Percentiles rank a stretch among this genome's conserved stretches.
These are phyloP conservation scores for Melanchra persicariae DNA, from an alignment of 2,888 invertebrate genomes.

Conservation along the genomic window DNA sequence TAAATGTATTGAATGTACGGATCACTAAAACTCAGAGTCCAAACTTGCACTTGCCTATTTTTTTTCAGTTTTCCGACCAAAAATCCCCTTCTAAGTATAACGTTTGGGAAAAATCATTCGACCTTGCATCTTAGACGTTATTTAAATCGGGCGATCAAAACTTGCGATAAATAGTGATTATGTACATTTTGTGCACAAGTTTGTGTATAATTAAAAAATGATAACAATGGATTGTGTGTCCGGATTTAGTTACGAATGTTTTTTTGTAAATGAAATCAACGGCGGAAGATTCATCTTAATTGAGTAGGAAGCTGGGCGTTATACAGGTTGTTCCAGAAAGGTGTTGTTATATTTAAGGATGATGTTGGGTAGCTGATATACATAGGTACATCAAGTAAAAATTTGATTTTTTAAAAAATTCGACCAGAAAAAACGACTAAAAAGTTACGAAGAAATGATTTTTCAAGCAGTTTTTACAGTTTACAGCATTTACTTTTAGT, in stretches of 20 bases:
- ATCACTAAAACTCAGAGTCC: not conserved
- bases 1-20: slow-evolving; percentile 18
- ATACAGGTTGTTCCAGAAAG: too few species aligned
- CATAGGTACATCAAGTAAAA: too few species aligned
- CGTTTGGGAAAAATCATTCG: slow-evolving; percentile 53
- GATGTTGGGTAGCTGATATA: too few species aligned
- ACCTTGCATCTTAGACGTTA: slow-evolving; percentile 46
- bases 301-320: slow-evolving; percentile 22
- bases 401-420: too few species aligned
- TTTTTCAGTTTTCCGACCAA: slow-evolving; percentile 36
- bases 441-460: too few species aligned
- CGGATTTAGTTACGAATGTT: slow-evolving; percentile 27
- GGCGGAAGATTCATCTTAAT: slow-evolving; percentile 34
- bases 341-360: too few species aligned
- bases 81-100: slow-evolving; percentile 39
- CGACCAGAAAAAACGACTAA: too few species aligned
- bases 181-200: slow-evolving; percentile 45
- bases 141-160: slow-evolving; percentile 48
- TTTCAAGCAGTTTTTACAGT: too few species aligned
- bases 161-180: slow-evolving; percentile 44
- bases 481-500: too few species aligned
- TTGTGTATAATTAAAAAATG: slow-evolving; percentile 56
- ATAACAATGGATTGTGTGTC: slow-evolving; percentile 45
- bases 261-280: slow-evolving; percentile 13
- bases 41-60: slow-evolving; percentile 11